phyloP scores from a whole-genome alignment of 2,113 vertebrate genomes.

The Rhizomys pruinosus region DNA sequence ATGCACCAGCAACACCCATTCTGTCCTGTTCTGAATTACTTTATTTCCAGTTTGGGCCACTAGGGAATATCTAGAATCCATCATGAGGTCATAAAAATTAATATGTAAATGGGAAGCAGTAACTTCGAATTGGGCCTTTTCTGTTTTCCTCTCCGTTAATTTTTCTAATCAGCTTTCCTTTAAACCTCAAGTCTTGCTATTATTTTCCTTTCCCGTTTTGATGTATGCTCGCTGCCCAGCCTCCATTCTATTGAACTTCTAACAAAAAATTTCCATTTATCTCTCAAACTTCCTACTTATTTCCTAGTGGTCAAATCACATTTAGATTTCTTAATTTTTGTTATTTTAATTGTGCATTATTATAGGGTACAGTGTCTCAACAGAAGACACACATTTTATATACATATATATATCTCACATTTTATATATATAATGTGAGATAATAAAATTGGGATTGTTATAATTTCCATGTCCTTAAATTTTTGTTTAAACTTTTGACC shows the following conservation, averaged over 20 bases:
- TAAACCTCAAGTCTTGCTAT: neutral
- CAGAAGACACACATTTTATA: neutral
- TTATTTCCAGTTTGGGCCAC: neutral
- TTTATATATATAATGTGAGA: neutral
- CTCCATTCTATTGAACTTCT: neutral
- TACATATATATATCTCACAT: too few relatives aligned
- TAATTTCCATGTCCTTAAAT: neutral
- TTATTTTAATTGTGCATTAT: neutral
- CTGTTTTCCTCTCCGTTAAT: neutral
- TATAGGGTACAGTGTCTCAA: neutral
- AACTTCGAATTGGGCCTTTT: neutral
- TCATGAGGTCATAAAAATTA: neutral
- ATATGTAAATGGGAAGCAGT: neutral
- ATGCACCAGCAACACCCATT: neutral
- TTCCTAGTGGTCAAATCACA: neutral
- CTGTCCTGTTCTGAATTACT: slow-evolving; percentile 11
- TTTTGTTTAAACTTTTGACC: neutral
- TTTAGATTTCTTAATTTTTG: slow-evolving; percentile 1
- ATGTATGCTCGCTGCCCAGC: neutral
- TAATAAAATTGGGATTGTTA: neutral
- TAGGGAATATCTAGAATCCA: neutral
- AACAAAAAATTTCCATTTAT: neutral
- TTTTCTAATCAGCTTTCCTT: neutral
- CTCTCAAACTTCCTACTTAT: neutral
- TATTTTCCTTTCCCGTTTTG: neutral